Evolutionary conservation across 1,140 invertebrate species (phyloP), one percentile per base, ranked within the genome.

Genomic region (Hyposmocoma kahamanoa): DNA sequence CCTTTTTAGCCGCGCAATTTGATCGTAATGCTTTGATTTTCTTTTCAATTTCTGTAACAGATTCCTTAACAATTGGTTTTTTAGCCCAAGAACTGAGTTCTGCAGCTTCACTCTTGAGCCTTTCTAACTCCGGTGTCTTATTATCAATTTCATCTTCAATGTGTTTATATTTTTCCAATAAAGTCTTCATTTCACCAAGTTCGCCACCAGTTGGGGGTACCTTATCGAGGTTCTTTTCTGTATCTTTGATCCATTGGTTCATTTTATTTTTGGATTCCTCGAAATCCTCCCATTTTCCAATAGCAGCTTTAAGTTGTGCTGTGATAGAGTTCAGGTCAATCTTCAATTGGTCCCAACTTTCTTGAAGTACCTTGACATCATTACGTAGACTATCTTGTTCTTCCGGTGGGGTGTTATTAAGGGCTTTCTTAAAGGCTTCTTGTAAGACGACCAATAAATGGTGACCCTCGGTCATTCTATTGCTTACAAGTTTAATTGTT

Each of bases 181-280:
- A 86, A 0, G 95, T 96, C 79, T 96, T 96, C 91, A 97, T 96
- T 86, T 97, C 95, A 42, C 94, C 92, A 4, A 96, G 81, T 84
- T 97, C 95, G 22, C 94, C 94, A 65, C 92, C 93, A 0, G 92
- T 93, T 36, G 92, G 87, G 0, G 91, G 89, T 11, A 90, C 84
- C 42, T 88, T 86, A 48, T 90, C 87, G 0, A 96, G 67, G 19
- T 84, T 86, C 38, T 89, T 86, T 75, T 93, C 92, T 0, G 89
- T 92, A 36, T 90, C 90, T 4, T 74, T 86, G 0, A 95, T 85
- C 93, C 94, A 95, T 63, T 89, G 88, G 19, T 92, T 89, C 0
- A 96, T 87, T 36, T 89, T 90, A 22, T 87, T 84, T 50, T 90
- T 91, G 13, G 90, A 89, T 54, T 94, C 92, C 32, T 90, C 89